Base-by-base conservation (phyloP, 2,797 vertebrate species). In the Tokudaia tokunoshimensis region DNA sequence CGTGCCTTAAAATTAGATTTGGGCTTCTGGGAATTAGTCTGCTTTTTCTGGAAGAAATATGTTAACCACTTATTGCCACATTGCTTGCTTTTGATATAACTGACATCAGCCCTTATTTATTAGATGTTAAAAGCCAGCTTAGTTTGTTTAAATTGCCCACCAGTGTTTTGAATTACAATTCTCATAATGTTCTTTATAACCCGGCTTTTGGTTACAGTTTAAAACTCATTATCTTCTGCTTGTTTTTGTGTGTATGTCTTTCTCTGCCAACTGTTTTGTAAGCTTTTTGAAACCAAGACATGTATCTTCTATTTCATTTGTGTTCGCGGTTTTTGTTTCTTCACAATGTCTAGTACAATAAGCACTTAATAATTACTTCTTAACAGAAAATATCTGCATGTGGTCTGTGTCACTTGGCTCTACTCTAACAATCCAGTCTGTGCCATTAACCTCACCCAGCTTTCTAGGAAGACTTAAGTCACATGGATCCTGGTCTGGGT, bases 391-490 rank as follows among this genome's bases (percentile, higher is more conserved):
- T 17, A 95, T 96, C 22, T 93, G 41, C 47, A 80, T 90, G 50
- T 94, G 44, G 63, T 4, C 44, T 95, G 31, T 84, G 52, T 92
- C 92, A 57, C n/a, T 96, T 97, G 88, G 59, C 83, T 94, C 37
- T 57, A 20, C 91, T 93, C 24, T 96, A 57, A 94, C 22, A 85
- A 83, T 94, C 17, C 34, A n/a, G 22, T 89, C 92, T 87, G 55
- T 76, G 59, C 26, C 63, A 87, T 93, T 88, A 88, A 92, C 67
- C 29, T 17, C 81, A 95, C 74, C 76, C 61, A 94, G 74, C 59
- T 91, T 97, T 97, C 93, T 96, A 95, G 93, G 81, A 95, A 95
- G 75, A 79, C 20, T 91, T 96, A 10, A 65, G 50, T 96, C 75
- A 90, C n/a, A 37, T 79, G 67, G 52, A 14, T 20, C 44, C 19